These are phyloP conservation scores for Chrysemys picta DNA, from an alignment of 2,113 vertebrate genomes.

Conservation along the genomic window DNA sequence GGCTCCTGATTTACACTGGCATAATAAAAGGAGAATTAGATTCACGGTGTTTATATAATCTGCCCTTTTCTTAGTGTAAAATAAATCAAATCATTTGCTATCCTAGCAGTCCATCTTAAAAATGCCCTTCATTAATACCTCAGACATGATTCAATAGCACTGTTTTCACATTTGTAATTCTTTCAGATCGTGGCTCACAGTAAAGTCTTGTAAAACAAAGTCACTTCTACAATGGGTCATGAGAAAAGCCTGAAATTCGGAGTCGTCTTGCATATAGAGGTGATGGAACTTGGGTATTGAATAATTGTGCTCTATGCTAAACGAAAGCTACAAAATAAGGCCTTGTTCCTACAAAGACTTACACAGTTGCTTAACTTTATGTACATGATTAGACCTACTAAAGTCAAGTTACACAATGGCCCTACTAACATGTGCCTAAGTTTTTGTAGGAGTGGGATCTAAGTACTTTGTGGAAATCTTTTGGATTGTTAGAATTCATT, in stretches of 20 bases:
- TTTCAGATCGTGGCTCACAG: background rate
- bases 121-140: constrained; percentile 51
- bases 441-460: background rate
- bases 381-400: background rate
- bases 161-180: constrained; percentile 53
- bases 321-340: constrained; percentile 40
- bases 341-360: constrained; percentile 46
- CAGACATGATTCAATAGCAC: constrained; percentile 25
- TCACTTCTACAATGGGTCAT: constrained; percentile 33
- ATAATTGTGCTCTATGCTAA: constrained; percentile 26
- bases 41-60: constrained; percentile 29
- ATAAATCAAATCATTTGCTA: constrained; percentile 37
- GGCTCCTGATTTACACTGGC: background rate
- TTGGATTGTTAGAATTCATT: background rate
- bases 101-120: constrained; percentile 46
- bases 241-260: background rate
- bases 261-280: background rate
- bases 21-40: constrained; percentile 38
- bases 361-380: background rate
- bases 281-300: constrained; percentile 19
- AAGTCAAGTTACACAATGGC: background rate
- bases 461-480: background rate
- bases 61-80: background rate
- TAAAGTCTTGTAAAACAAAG: constrained; percentile 54
- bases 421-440: background rate